These are phyloP conservation scores for Koerneria pararmatus DNA, from an alignment of 2,888 invertebrate species.

Conservation along the genomic window DNA sequence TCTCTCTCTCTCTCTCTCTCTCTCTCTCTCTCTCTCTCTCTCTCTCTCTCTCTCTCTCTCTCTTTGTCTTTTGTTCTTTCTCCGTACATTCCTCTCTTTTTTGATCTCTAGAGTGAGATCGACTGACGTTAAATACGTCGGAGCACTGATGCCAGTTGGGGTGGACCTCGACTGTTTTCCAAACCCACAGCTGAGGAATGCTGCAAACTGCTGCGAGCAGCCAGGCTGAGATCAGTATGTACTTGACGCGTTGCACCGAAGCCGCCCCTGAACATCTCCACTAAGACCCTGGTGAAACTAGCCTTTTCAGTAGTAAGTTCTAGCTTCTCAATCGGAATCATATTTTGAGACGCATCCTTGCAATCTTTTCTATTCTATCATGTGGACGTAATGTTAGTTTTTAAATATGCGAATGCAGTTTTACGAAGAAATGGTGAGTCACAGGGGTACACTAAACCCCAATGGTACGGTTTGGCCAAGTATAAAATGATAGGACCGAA, in stretches of 20 bases:
- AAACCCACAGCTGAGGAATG: slow-evolving; percentile 50
- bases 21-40: no score
- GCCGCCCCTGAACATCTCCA: slow-evolving; percentile 32
- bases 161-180: slow-evolving; percentile 37
- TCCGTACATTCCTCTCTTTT: no score
- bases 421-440: background rate
- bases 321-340: no score
- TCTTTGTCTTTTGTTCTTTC: no score
- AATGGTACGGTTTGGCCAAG: background rate
- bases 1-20: no score
- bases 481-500: background rate
- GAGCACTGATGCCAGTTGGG: slow-evolving; percentile 4
- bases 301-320: no score
- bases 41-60: no score
- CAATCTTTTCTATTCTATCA: background rate
- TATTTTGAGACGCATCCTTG: no score
- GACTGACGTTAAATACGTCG: slow-evolving; percentile 12
- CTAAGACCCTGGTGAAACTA: background rate
- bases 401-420: background rate
- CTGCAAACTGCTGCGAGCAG: slow-evolving; percentile 40
- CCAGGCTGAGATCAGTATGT: slow-evolving; percentile 42
- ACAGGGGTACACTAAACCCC: background rate
- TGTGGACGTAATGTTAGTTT: background rate
- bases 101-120: no score
- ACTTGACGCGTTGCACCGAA: slow-evolving; percentile 40